phyloP scores from a whole-genome alignment of 2,113 vertebrate genomes.

The Anoplopoma fimbria region DNA sequence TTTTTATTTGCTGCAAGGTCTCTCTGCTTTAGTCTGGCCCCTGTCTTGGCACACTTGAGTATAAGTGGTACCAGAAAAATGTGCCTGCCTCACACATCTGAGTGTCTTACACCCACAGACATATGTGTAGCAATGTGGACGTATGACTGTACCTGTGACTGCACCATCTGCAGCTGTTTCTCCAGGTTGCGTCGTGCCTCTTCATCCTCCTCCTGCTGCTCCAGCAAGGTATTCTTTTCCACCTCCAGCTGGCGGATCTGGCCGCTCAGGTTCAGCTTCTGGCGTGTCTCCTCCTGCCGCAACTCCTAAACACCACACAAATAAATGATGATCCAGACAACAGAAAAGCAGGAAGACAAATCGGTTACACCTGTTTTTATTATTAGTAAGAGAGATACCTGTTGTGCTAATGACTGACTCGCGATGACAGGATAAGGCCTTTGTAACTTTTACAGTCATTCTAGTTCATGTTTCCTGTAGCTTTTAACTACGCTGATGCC shows the following conservation, averaged over 20 bases:
- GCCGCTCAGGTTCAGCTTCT: conserved; percentile 95
- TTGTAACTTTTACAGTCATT: background rate
- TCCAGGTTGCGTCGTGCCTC: conserved; percentile 93
- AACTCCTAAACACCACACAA: conserved; percentile 87
- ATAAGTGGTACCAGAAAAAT: background rate
- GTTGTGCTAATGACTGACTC: background rate
- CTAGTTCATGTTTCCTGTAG: background rate
- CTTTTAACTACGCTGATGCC: background rate
- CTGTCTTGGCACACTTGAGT: background rate
- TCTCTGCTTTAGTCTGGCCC: background rate
- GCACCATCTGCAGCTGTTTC: conserved; percentile 91
- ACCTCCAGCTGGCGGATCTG: conserved; percentile 96
- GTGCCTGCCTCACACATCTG: background rate
- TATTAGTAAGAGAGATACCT: too few species aligned
- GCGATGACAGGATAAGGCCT: background rate
- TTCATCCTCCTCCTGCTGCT: conserved; percentile 98
- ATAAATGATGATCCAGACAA: conserved; percentile 6
- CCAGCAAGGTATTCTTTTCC: conserved; percentile 92
- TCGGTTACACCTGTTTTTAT: background rate
- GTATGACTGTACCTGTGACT: conserved; percentile 87
- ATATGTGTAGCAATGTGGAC: background rate
- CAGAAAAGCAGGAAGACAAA: background rate
- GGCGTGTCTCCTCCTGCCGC: conserved; percentile 96
- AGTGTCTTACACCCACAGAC: background rate
- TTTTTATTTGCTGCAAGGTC: conserved; percentile 7